A percentile compares a stretch with the other conserved stretches of the same genome.
These are phyloP conservation scores for Trinorchestia longiramus DNA, from an alignment of 1,140 invertebrate genomes.

Conservation along the genomic window DNA sequence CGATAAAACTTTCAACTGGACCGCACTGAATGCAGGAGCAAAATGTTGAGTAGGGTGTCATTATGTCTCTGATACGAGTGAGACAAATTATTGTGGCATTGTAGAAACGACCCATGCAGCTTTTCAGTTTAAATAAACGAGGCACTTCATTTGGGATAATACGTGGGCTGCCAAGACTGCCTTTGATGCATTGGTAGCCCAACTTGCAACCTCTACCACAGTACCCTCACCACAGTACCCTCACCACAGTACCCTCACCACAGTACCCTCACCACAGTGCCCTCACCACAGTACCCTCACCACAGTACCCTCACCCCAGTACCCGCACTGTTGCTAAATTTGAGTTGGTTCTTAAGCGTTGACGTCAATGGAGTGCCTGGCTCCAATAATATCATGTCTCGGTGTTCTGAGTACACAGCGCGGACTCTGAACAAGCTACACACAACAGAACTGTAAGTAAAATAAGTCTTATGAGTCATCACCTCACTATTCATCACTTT, in stretches of 20 bases:
- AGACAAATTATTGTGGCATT: background rate
- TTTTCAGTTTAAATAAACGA: background rate
- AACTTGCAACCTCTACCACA: background rate
- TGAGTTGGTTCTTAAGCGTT: background rate
- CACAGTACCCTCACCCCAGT: too few relatives aligned
- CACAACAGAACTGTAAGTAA: background rate
- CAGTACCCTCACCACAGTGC: too few relatives aligned
- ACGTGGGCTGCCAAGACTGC: background rate
- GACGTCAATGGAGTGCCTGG: background rate
- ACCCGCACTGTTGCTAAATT: background rate
- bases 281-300: too few relatives aligned
- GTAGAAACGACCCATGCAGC: background rate
- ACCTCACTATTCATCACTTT: background rate
- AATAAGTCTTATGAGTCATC: background rate
- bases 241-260: too few relatives aligned
- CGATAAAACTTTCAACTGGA: too few relatives aligned
- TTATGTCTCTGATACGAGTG: background rate
- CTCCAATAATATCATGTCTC: conserved; percentile 8
- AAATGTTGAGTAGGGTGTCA: background rate
- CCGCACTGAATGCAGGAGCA: too few relatives aligned
- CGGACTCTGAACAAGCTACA: background rate
- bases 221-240: too few relatives aligned
- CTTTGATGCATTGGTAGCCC: background rate
- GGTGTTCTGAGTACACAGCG: background rate
- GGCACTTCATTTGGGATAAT: background rate